These are phyloP conservation scores for Neocrepidodera transversa DNA, from an alignment of 2,888 invertebrate genomes.

Conservation along the genomic window DNA sequence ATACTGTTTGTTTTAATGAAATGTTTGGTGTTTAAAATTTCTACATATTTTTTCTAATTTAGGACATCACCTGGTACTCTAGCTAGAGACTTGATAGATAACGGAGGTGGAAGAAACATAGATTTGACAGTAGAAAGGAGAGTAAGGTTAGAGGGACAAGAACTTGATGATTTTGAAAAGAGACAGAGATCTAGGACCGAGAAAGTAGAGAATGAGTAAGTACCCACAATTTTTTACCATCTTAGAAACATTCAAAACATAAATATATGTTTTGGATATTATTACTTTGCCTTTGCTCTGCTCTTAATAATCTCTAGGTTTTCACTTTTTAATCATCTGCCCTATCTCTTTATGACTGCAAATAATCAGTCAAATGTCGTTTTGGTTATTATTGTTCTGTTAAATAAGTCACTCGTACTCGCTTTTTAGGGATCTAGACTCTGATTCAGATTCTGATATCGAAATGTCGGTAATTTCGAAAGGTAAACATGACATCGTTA, in stretches of 20 bases:
- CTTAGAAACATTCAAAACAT: too few relatives aligned
- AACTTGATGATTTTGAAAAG: constrained; percentile 77
- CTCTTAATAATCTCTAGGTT: too few relatives aligned
- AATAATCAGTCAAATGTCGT: too few relatives aligned
- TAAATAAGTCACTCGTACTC: too few relatives aligned
- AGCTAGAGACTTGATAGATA: constrained; percentile 79
- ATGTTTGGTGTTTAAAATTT: too few relatives aligned
- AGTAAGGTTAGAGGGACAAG: constrained; percentile 77
- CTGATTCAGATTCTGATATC: constrained; percentile 84
- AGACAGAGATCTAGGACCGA: constrained; percentile 66
- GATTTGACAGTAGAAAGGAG: constrained; percentile 75
- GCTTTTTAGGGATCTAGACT: constrained; percentile 60
- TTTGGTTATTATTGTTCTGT: too few relatives aligned
- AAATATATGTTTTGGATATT: too few relatives aligned
- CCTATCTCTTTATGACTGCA: too few relatives aligned
- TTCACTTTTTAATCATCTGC: too few relatives aligned
- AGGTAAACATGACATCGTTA: constrained; percentile 88
- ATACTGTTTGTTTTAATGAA: too few relatives aligned
- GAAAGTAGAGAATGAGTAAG: constrained; percentile 53
- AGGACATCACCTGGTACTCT: constrained; percentile 84
- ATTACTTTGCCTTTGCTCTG: too few relatives aligned
- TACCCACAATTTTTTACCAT: constrained; percentile 18
- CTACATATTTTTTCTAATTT: too few relatives aligned
- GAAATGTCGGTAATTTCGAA: constrained; percentile 81
- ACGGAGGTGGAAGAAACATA: constrained; percentile 75